Evolutionary conservation across 2,113 vertebrate genomes (phyloP), one percentile per base, ranked within the genome.

Genomic region (Delphinapterus leucas): DNA sequence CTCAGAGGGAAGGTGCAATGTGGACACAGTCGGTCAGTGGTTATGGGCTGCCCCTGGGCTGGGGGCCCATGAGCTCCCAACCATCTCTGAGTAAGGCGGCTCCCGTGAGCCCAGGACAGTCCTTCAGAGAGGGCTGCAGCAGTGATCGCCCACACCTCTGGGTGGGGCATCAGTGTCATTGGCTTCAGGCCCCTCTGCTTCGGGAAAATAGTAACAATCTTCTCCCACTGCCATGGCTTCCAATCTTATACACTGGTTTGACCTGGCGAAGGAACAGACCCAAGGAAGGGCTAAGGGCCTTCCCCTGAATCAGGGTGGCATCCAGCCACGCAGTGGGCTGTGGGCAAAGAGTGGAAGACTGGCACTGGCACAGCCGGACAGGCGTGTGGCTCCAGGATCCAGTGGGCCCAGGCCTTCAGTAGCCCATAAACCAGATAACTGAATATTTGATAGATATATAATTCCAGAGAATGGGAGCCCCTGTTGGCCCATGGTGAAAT

Each of bases 391-490:
- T 36, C 36, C 58, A 96, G 94, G 90, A 88, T 88, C 73, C 10
- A 12, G 81, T 58, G 4, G 1, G 58, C 96, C 61, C 86, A 95
- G 97, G 96, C 93, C 95, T 93, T 97, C 90, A 96, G 83, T 1
- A 86, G 97, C 85, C 88, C 92, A 95, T 94, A 96, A 98, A 98
- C 83, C 15, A 97, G 97, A 98, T 60, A 98, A 97, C 98, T 97
- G 74, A 92, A 98, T 97, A 98, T 97, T 97, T 98, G 98, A 98
- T 95, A 97, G 97, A 98, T 98, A 97, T n/a, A 92, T 95, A 98
- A 98, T 98, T 97, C 20, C n/a, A 71, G 93, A 96, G 97, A 95
- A 98, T 73, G 96, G 98, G 98, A 98, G 96, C 96, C 90, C 82
- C 0, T 6, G 71, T 97, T 94, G 97, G 80, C 86, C 97, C 36